Conservation (phyloP, 2,888 invertebrate genomes). For the Tenthredo amoena region DNA sequence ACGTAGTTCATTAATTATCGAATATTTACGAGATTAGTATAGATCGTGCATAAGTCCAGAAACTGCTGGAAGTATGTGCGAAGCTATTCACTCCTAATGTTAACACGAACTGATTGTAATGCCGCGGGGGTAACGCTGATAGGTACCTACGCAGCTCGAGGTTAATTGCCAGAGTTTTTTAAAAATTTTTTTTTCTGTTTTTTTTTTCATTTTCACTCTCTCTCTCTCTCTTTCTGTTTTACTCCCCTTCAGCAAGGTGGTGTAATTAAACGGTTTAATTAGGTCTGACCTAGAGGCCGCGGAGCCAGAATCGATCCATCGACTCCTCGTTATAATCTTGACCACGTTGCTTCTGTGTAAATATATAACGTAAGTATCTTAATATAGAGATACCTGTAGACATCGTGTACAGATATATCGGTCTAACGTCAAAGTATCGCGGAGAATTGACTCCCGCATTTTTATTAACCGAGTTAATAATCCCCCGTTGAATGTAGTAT, state of each 20-base stretch:
- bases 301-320: slow-evolving; percentile 43
- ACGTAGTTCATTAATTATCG: background rate
- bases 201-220: background rate
- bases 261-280: slow-evolving; percentile 49
- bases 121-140: slow-evolving; percentile 19
- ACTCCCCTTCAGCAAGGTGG: slow-evolving; percentile 4
- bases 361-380: slow-evolving; percentile 29
- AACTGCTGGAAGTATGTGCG: background rate
- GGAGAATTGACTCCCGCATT: slow-evolving; percentile 6
- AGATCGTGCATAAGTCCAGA: background rate
- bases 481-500: background rate
- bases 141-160: slow-evolving; percentile 28
- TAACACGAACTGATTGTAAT: background rate
- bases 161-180: slow-evolving; percentile 32
- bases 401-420: background rate
- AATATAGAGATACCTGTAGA: background rate
- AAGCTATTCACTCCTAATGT: background rate
- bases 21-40: background rate
- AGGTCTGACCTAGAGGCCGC: slow-evolving; percentile 36
- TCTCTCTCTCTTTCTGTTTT: background rate
- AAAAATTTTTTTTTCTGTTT: no score
- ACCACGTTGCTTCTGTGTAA: slow-evolving; percentile 40
- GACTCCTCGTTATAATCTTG: slow-evolving; percentile 44
- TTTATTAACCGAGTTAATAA: background rate
- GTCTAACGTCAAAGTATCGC: background rate